Evolutionary conservation across 2,888 invertebrate genomes (phyloP), one percentile per base, ranked within the genome.

Genomic region (Epinotia demarniana): DNA sequence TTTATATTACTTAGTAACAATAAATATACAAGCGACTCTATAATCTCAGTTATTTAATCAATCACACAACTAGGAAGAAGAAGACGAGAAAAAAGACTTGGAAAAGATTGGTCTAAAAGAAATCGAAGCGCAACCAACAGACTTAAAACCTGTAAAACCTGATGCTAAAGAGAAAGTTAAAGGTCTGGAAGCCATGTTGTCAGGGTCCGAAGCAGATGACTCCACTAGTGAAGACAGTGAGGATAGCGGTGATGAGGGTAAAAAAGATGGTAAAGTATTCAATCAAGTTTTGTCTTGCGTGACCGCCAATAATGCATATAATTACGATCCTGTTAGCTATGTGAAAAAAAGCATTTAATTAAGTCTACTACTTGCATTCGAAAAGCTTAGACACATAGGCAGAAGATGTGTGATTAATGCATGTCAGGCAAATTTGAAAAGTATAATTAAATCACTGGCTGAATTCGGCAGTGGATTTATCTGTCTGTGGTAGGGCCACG

Each of bases 171-270:
- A 84, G 1, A 81, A 85, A 72, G 84, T 85, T 2, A 85, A 87
- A 70, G 91, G 89, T 1, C 82, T 90, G 0, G 81, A 86, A 0
- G 85, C 83, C 12, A 89, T 92, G 90, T 80, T 92, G 3, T 81
- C 87, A 1, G 91, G 85, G 0, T 91, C 92, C 0, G 92, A 90
- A 77, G 88, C 83, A 5, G 90, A 89, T 11, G 89, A 90, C 67
- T 86, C 88, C 64, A 89, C 91, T 0, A 91, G 90, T 76, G 90
- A 88, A 43, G 87, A 86, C 2, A 89, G 85, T 12, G 87, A 84
- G 23, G 86, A 84, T 53, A 80, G 78, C 9, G 81, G 79, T 19
- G 82, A 81, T 18, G 81, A 79, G 8, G 82, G 82, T 18, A 82
- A 85, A 46, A 79, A 81, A 43, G 81, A 73, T 60, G 68, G 78